Evolutionary conservation across 2,888 invertebrate genomes (phyloP).

Genomic region (Agrotis ipsilon): DNA sequence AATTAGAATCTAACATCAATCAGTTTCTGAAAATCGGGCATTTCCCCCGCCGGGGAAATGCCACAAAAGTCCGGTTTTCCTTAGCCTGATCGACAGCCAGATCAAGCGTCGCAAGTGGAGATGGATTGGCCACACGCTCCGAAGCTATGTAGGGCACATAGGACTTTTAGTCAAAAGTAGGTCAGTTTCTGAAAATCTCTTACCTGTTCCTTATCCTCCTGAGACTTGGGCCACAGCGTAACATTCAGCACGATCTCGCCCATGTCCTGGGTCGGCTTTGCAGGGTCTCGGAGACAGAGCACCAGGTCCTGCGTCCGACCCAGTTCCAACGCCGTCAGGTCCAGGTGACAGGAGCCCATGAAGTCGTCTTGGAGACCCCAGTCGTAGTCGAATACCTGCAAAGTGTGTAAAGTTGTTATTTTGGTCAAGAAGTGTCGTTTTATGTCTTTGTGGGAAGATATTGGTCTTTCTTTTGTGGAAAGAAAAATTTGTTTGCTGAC

Average conservation of each 20-base stretch:
- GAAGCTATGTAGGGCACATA: no score
- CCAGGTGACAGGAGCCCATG: conserved; percentile 97
- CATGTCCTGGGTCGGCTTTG: conserved; percentile 93
- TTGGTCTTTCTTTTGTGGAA: no score
- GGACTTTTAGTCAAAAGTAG: no score
- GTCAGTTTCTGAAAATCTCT: conserved; percentile 17
- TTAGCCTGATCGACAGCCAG: no score
- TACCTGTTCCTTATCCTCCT: conserved; percentile 98
- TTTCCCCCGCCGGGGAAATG: no score
- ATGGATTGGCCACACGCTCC: no score
- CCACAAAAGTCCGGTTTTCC: no score
- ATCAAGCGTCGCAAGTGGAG: no score
- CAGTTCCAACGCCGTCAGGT: conserved; percentile 95
- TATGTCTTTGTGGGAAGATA: no score
- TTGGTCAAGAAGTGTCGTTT: not conserved
- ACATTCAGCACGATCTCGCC: conserved; percentile 96
- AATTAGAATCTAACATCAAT: no score
- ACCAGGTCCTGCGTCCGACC: conserved; percentile 94
- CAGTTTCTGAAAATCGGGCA: not conserved
- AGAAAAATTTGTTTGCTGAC: no score
- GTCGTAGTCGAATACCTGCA: conserved; percentile 98
- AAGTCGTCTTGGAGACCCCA: conserved; percentile 99
- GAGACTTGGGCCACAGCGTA: conserved; percentile 97
- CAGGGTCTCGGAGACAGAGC: conserved; percentile 95
- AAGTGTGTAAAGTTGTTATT: not conserved